Percentiles rank a stretch among this genome's conserved stretches.
These are phyloP conservation scores for Trachemys scripta DNA, from an alignment of 2,113 vertebrate species.

Conservation along the genomic window DNA sequence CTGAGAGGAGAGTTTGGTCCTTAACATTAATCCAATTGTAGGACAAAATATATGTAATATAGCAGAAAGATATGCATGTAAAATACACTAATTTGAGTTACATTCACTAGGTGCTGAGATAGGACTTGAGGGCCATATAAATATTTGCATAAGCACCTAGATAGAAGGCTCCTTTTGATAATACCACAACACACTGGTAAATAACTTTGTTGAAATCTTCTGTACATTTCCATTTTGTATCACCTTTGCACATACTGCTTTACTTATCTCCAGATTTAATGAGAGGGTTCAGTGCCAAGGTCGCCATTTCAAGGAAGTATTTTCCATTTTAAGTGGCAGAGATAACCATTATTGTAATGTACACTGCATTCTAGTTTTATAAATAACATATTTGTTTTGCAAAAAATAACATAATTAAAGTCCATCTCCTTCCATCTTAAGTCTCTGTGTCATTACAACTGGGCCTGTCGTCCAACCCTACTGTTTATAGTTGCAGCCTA, in stretches of 20 bases:
- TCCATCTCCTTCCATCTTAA: slow-evolving; percentile 25
- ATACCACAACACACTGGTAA: not conserved
- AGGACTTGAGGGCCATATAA: not conserved
- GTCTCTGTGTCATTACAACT: slow-evolving; percentile 10
- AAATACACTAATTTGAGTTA: not conserved
- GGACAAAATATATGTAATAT: not conserved
- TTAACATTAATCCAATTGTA: not conserved
- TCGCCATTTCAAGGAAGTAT: not conserved
- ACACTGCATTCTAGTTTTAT: not conserved
- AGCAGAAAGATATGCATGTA: not conserved
- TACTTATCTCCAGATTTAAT: not conserved
- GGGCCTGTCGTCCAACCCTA: slow-evolving; percentile 15
- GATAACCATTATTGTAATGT: not conserved
- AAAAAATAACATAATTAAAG: slow-evolving; percentile 32
- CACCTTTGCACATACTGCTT: not conserved
- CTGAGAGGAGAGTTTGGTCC: not conserved
- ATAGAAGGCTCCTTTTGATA: not conserved
- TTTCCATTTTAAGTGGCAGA: not conserved
- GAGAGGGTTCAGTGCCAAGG: not conserved
- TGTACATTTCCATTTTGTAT: not conserved
- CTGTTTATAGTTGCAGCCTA: slow-evolving; percentile 16
- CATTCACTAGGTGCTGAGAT: not conserved
- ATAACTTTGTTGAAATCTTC: not conserved
- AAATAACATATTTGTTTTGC: not conserved
- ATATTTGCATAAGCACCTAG: accelerated